Base-by-base conservation (phyloP, 2,113 vertebrate genomes). In the Alouatta palliata region DNA sequence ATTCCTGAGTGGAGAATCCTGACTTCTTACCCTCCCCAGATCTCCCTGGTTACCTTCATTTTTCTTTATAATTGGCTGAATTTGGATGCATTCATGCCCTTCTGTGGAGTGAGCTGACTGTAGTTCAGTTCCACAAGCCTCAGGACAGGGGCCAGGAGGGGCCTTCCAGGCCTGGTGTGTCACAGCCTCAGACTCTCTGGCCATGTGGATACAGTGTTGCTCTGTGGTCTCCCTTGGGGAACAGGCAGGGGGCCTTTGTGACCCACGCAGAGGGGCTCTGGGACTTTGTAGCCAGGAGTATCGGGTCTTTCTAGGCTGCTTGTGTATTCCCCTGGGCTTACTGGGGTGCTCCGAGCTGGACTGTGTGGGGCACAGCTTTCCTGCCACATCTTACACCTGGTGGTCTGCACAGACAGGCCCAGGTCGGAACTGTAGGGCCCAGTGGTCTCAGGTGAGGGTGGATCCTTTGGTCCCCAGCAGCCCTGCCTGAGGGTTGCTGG, bases 131-230 rank as follows among this genome's bases (percentile, higher is more conserved):
- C 73, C 3, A 0, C 37, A 56, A 61, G 71, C 45, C 80, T 1
- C 1, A 17, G 64, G 19, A 25, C 30, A 16, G 6, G 19, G 27
- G 61, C 61, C 27, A 64, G 61, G 27, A 32, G 54, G 81, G 37
- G 32, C 14, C 47, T 58, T 20, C 73, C 14, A 6, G n/a, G 43
- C 52, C 27, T 19, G 16, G 40, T 4, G 32, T 23, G 20, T 25
- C 6, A 1, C 6, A 0, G 20, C 20, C 40, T 5, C 1, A 37
- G 56, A 52, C 83, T 27, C 19, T 43, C n/a, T 6, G 35, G 79
- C 47, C 68, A 2, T 0, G 1, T 1, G 80, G 66, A 0, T 2
- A 4, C 6, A 8, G 7, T 10, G 43, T 23, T 10, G 21, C 32
- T n/a, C n/a, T 66, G 54, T 35, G 0, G n/a, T 30, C 56, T 37